Conservation (phyloP, 2,888 invertebrate species). For the Sarcophaga carnaria region DNA sequence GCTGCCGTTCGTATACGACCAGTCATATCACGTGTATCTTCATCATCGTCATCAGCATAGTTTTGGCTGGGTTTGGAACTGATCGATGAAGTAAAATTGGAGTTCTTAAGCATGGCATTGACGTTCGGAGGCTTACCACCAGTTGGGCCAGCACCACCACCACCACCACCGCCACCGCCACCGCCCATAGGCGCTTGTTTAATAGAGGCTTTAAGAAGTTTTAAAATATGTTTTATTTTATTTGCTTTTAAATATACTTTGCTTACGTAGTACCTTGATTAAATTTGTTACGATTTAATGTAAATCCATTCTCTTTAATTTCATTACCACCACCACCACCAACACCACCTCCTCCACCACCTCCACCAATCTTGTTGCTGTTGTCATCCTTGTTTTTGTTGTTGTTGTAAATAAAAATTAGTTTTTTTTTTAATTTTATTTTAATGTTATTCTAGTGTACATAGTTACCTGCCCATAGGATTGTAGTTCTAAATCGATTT, state of each 20-base stretch:
- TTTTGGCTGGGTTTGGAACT: conserved; percentile 70
- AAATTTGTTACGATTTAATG: conserved; percentile 74
- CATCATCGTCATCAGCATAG: conserved; percentile 83
- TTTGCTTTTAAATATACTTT: background rate
- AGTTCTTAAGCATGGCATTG: conserved; percentile 71
- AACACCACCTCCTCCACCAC: background rate
- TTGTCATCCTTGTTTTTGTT: conserved; percentile 48
- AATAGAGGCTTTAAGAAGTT: background rate
- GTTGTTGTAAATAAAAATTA: background rate
- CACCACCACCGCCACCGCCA: background rate
- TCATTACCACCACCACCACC: conserved; percentile 61
- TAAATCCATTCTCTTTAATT: conserved; percentile 77
- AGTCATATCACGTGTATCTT: conserved; percentile 89
- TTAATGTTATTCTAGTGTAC: background rate
- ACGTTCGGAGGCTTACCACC: conserved; percentile 59
- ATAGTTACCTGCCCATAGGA: conserved; percentile 80
- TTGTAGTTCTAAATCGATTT: conserved; percentile 95
- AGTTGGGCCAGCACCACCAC: background rate
- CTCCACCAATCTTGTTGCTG: conserved; percentile 53
- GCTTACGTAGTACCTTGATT: conserved; percentile 71
- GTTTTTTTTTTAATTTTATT: background rate
- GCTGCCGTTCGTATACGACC: conserved; percentile 90
- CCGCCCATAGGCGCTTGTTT: conserved; percentile 48
- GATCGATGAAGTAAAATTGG: conserved; percentile 74
- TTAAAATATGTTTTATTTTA: background rate